Evolutionary conservation across 2,888 invertebrate genomes (phyloP).

Genomic region (Halocaridina rubra): DNA sequence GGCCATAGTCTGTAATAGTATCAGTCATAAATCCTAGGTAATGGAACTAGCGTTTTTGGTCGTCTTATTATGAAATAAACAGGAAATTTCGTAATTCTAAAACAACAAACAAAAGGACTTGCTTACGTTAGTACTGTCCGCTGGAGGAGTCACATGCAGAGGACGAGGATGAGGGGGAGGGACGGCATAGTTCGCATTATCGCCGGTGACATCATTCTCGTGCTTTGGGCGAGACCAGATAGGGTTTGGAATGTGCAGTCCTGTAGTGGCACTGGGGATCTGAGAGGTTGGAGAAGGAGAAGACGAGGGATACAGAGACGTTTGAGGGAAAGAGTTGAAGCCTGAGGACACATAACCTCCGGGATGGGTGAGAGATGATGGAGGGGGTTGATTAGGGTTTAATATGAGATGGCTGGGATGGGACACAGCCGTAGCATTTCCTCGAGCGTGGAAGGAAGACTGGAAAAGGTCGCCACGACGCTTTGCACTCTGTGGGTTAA

Average conservation of each 20-base stretch:
- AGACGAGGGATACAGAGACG: neutral
- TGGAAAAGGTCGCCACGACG: conserved; percentile 47
- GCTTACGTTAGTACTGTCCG: conserved; percentile 36
- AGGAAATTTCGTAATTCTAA: neutral
- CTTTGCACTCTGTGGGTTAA: conserved; percentile 51
- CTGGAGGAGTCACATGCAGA: conserved; percentile 9
- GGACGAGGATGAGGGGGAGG: conserved; percentile 48
- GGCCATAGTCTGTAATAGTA: no score
- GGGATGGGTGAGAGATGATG: neutral
- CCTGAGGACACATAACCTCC: neutral
- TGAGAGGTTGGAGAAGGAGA: conserved; percentile 2
- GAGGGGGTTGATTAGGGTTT: no score
- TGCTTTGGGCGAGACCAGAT: conserved; percentile 4
- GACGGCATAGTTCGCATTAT: conserved; percentile 49
- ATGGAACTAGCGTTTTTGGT: no score
- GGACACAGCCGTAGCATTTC: conserved; percentile 3
- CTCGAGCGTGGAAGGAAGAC: conserved; percentile 42
- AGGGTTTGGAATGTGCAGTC: neutral
- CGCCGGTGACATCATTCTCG: neutral
- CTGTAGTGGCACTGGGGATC: neutral
- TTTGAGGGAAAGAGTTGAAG: neutral
- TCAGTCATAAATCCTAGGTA: no score
- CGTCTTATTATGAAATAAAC: no score
- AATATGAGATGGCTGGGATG: conserved; percentile 22
- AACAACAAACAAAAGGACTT: neutral